Percentiles rank a stretch among this genome's conserved stretches.
phyloP scores from a whole-genome alignment of 2,797 vertebrate genomes.

The Peromyscus nudipes region DNA sequence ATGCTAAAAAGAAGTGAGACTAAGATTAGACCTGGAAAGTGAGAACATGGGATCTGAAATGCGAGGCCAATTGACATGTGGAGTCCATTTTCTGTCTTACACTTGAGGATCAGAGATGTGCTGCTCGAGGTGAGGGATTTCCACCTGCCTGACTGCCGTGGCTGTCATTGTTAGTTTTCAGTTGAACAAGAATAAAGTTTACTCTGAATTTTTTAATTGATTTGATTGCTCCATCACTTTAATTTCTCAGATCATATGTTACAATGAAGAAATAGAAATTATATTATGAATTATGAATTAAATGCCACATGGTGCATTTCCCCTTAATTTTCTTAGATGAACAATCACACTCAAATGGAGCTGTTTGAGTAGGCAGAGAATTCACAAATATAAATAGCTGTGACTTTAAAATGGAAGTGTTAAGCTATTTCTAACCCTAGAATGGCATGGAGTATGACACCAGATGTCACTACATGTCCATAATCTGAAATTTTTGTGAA shows the following conservation, averaged over 20 bases:
- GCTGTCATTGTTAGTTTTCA: background rate
- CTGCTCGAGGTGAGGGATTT: background rate
- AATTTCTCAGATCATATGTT: conserved; percentile 21
- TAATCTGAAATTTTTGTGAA: conserved; percentile 48
- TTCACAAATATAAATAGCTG: conserved; percentile 29
- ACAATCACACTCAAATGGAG: background rate
- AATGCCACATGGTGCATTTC: conserved; percentile 37
- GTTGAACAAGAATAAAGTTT: conserved; percentile 38
- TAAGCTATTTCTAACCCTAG: conserved; percentile 52
- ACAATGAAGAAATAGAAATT: background rate
- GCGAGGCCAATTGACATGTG: background rate
- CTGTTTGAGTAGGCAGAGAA: background rate
- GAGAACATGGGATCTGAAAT: background rate
- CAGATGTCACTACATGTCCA: conserved; percentile 7
- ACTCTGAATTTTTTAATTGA: background rate
- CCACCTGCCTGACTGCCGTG: background rate
- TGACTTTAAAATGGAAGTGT: conserved; percentile 40
- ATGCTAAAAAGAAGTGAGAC: background rate
- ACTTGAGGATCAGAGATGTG: background rate
- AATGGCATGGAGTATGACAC: conserved; percentile 38
- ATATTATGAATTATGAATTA: conserved; percentile 49
- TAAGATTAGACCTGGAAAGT: background rate
- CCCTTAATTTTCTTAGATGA: conserved; percentile 52
- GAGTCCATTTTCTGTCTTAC: background rate
- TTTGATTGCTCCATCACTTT: background rate